Base-by-base conservation (phyloP, 1,140 invertebrate species). In the Cheumatopsyche charites region DNA sequence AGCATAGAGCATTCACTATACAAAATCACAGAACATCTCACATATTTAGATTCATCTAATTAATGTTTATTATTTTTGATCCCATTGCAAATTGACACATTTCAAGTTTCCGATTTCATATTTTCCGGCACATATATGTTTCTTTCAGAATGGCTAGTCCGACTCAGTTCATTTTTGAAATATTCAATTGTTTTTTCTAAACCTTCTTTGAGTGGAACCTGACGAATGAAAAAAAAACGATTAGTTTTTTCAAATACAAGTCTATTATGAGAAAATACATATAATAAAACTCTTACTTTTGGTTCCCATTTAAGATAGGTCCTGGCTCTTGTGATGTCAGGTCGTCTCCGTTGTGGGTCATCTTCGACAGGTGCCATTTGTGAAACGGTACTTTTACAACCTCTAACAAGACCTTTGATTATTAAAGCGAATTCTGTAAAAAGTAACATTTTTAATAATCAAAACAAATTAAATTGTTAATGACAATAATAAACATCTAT, bases 281-380 rank as follows among this genome's bases (percentile, higher is more conserved):
- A 42, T 7, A 5, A 13, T 42, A 42, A 42, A 42, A 42, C 6
- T 42, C 13, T 78, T 81, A 94, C 93, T 83, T 94, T 95, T n/a
- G 98, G 98, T 79, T 93, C 88, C 98, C 98, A 99, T 70, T 92
- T 88, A 0, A 99, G 83, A 77, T 92, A 88, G 69, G 88, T 87
- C 76, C 92, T 93, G 1, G 98, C 98, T 67, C 94, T 83, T 0
- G 87, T 88, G 66, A 99, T 99, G 80, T 99, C 95, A 0, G 98
- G 98, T 76, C 92, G 90, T 63, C 98, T 85, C 74, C 94, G 87
- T 80, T 97, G 94, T 0, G 98, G 98, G 86, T 99, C 98, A 83
- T 99, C 98, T 80, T 96, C 92, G 13, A 98, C 91, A 9, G 92
- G 91, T 29, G 91, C 88, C 62, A 91, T 87, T 78, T 94, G 90